phyloP scores from a whole-genome alignment of 2,113 vertebrate genomes.

The Malurus melanocephalus region DNA sequence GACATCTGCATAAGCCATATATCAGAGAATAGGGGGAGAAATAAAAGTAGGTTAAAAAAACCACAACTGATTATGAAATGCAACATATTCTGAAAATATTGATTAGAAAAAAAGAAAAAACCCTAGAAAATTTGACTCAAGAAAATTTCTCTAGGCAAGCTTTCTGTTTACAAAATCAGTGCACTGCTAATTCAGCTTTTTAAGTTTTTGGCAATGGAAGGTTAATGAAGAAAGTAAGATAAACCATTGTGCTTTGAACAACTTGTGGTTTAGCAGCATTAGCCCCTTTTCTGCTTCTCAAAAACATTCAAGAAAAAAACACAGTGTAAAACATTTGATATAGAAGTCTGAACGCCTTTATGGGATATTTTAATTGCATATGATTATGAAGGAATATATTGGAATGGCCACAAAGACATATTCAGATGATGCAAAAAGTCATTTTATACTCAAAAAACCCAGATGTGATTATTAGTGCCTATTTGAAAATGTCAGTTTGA shows the following conservation, averaged over 20 bases:
- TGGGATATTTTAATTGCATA: neutral
- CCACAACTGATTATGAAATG: neutral
- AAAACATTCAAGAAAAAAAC: neutral
- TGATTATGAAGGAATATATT: neutral
- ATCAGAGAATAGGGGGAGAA: slow-evolving; percentile 11
- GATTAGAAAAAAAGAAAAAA: neutral
- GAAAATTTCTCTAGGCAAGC: neutral
- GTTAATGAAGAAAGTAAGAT: neutral
- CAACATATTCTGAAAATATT: neutral
- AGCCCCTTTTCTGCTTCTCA: neutral
- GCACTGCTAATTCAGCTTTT: neutral
- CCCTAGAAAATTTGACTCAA: neutral
- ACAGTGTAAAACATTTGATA: neutral
- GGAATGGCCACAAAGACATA: neutral
- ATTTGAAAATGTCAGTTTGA: neutral
- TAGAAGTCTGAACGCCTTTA: neutral
- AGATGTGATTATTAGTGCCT: slow-evolving; percentile 9
- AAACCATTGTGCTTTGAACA: neutral
- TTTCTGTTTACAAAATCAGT: neutral
- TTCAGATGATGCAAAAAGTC: neutral
- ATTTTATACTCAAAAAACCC: neutral
- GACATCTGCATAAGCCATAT: neutral
- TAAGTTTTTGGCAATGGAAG: neutral
- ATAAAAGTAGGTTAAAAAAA: neutral
- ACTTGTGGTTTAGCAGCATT: neutral